Conservation (phyloP, 35 echinoderm and acorn worm genomes). For the Ptychodera flava region DNA sequence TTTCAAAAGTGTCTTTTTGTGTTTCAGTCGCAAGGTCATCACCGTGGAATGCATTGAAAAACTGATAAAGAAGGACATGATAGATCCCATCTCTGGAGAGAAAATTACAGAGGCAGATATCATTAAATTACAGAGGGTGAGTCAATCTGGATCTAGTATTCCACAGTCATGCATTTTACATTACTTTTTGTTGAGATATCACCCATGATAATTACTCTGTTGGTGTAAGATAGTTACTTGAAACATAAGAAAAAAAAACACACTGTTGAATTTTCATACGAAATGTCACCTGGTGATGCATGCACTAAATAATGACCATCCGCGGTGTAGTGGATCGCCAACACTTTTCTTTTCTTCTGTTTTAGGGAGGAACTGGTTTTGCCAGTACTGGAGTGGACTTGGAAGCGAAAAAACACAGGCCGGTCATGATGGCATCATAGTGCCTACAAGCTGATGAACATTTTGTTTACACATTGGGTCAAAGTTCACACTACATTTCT, state of each 20-base stretch:
- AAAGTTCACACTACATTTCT: no score
- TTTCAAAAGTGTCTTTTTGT: slow-evolving; percentile 23
- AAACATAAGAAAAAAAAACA: no score
- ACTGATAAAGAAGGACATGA: slow-evolving; percentile 95
- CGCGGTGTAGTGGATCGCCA: no score
- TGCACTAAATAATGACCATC: no score
- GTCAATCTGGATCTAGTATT: background rate
- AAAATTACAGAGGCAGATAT: slow-evolving; percentile 75
- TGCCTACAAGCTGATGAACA: no score
- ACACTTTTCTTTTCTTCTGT: slow-evolving; percentile 8
- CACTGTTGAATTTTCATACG: no score
- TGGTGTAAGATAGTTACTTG: no score
- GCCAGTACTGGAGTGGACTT: slow-evolving; percentile 63
- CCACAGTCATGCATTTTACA: background rate
- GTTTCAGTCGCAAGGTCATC: slow-evolving; percentile 81
- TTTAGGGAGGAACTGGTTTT: slow-evolving; percentile 93
- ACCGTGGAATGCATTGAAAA: slow-evolving; percentile 88
- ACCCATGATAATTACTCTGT: background rate
- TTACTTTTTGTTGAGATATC: background rate
- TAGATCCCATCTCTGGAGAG: slow-evolving; percentile 66
- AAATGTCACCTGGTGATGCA: no score
- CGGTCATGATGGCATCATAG: slow-evolving; percentile 99
- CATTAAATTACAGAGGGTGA: slow-evolving; percentile 70
- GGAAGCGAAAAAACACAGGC: slow-evolving; percentile 79
- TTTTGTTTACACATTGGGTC: no score